Evolutionary conservation across 2,113 vertebrate species (phyloP).

Genomic region (Zonotrichia leucophrys): DNA sequence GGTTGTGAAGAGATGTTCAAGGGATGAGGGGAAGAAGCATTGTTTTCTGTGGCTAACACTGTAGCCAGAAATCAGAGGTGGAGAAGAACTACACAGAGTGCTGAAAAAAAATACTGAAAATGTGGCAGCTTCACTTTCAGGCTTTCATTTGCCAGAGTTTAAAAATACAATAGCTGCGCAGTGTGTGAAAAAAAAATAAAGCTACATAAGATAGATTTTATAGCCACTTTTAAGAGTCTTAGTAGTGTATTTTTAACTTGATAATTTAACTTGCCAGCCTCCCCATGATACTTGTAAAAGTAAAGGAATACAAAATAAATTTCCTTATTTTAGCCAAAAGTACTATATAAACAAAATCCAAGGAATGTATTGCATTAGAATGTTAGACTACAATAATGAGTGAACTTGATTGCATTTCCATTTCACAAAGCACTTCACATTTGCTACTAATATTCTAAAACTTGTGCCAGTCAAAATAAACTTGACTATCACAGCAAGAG

Average conservation of each 20-base stretch:
- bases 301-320: not conserved
- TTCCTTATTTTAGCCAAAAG: slow-evolving; percentile 11
- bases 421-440: slow-evolving; percentile 35
- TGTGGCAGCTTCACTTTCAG: not conserved
- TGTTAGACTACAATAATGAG: not conserved
- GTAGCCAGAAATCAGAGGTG: not conserved
- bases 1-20: not conserved
- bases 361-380: slow-evolving; percentile 11
- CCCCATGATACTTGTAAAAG: not conserved
- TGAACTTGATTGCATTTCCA: slow-evolving; percentile 24
- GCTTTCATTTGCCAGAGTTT: not conserved
- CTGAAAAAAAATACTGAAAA: not conserved
- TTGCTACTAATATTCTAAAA: slow-evolving; percentile 36
- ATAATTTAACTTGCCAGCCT: not conserved
- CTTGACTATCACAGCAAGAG: slow-evolving; percentile 15
- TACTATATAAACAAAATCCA: not conserved
- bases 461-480: slow-evolving; percentile 43
- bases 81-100: not conserved
- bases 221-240: not conserved
- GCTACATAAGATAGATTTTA: not conserved
- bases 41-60: not conserved
- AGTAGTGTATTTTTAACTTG: slow-evolving; percentile 2
- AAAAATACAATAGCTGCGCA: not conserved
- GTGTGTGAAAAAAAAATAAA: not conserved
- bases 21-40: not conserved